Base-by-base conservation (phyloP, 1,140 invertebrate species). In the Scylla paramamosain region DNA sequence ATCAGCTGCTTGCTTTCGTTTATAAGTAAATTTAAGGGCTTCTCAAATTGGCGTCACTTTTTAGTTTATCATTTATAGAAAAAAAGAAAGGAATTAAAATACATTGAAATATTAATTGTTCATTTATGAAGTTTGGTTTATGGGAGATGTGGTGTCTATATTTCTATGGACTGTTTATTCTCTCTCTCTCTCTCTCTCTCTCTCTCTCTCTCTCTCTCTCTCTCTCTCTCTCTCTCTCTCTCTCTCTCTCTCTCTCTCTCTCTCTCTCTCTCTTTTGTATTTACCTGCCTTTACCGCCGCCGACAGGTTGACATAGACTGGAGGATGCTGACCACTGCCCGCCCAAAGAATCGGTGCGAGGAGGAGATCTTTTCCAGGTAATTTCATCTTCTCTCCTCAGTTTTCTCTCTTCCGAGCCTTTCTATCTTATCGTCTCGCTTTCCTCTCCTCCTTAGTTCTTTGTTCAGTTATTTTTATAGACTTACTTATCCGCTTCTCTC, bases 301-400 rank as follows among this genome's bases (percentile, higher is more conserved):
- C 28, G 8, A 0, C 96, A 96, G 96, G 96, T 99, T 3, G 98
- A 98, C n/a, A 99, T 99, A 92, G 98, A 99, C 96, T 99, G 99
- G 99, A 98, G 98, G 96, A 99, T 99, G 99, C 97, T 99, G 10
- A 99, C 99, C 10, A 98, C 98, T 16, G 96, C 98, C 16, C 97
- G 98, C 96, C 98, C 99, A 0, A 98, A 98, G 96, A 97, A 97
- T 3, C 98, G 98, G 96, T 97, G 98, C 10, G 98, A 99, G 95
- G 98, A 99, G 97, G 98, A 99, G 96, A 98, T 98, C 97, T 99
- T 99, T 97, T 98, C 98, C 52, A 98, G 98, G 98, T 98, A 97
- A 96, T 29, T 3, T 7, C 0, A 86, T 29, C 39, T 28, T 29
- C 39, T 28, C 8, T 16, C 86, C 3, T 3, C 39, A 32, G 31